Conservation (phyloP, 2,888 invertebrate species). For the Willowsia nigromaculata region DNA sequence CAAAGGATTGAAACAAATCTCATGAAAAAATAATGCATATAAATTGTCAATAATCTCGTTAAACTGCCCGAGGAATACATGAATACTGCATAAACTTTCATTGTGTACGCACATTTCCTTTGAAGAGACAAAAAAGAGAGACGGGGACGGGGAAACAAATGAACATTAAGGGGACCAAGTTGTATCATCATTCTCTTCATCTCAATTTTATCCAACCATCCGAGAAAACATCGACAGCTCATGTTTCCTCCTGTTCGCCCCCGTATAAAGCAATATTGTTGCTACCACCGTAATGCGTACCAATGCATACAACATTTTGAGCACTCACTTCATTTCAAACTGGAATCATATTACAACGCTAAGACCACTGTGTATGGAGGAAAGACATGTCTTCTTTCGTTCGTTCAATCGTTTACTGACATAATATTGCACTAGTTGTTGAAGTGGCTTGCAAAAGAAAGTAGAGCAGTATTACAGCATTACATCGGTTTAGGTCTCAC, state of each 20-base stretch:
- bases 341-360: slow-evolving; percentile 27
- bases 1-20: slow-evolving; percentile 8
- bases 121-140: background rate
- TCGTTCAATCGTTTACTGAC: background rate
- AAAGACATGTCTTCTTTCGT: background rate
- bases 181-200: background rate
- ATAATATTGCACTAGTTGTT: background rate
- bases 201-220: slow-evolving; percentile 23
- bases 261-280: background rate
- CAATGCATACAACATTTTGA: slow-evolving; percentile 54
- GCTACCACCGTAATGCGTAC: slow-evolving; percentile 1
- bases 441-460: background rate
- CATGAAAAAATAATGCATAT: no score
- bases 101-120: slow-evolving; percentile 2
- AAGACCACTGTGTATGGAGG: background rate
- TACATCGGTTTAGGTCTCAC: background rate
- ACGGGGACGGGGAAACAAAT: slow-evolving; percentile 27
- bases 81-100: slow-evolving; percentile 26
- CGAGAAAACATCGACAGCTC: slow-evolving; percentile 64
- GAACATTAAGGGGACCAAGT: background rate
- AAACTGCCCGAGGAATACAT: slow-evolving; percentile 35
- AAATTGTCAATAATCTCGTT: no score
- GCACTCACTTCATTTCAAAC: slow-evolving; percentile 29
- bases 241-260: slow-evolving; percentile 25
- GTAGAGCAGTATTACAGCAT: slow-evolving; percentile 9